These are phyloP conservation scores for Pristionchus fissidentatus DNA, from an alignment of 2,888 invertebrate species.

Conservation along the genomic window DNA sequence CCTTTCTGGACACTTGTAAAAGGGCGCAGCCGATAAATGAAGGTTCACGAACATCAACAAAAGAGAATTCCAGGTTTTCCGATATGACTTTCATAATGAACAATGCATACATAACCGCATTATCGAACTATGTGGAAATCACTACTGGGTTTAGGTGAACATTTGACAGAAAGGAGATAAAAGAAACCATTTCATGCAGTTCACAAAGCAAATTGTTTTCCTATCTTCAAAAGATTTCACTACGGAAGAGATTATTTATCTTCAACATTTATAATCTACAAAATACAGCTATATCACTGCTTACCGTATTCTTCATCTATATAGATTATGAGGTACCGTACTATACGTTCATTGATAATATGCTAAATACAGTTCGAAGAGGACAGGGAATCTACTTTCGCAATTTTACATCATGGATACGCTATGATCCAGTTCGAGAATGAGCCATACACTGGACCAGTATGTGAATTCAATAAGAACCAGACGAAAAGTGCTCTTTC, in stretches of 20 bases:
- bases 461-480: background rate
- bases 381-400: background rate
- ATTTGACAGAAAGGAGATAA: background rate
- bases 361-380: background rate
- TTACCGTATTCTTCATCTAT: constrained; percentile 11
- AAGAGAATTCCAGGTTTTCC: background rate
- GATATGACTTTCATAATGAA: constrained; percentile 3
- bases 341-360: background rate
- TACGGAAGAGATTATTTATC: background rate
- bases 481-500: background rate
- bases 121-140: background rate
- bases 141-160: background rate
- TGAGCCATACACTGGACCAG: background rate
- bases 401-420: background rate
- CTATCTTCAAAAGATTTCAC: background rate
- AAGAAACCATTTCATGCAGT: background rate
- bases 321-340: background rate
- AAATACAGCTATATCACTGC: background rate
- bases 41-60: too few relatives aligned
- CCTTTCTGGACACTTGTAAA: too few relatives aligned
- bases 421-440: constrained; percentile 22
- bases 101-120: background rate
- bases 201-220: background rate
- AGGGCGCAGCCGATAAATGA: too few relatives aligned
- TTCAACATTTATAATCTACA: background rate